phyloP scores from a whole-genome alignment of 2,113 vertebrate genomes.

The Macrotus californicus region DNA sequence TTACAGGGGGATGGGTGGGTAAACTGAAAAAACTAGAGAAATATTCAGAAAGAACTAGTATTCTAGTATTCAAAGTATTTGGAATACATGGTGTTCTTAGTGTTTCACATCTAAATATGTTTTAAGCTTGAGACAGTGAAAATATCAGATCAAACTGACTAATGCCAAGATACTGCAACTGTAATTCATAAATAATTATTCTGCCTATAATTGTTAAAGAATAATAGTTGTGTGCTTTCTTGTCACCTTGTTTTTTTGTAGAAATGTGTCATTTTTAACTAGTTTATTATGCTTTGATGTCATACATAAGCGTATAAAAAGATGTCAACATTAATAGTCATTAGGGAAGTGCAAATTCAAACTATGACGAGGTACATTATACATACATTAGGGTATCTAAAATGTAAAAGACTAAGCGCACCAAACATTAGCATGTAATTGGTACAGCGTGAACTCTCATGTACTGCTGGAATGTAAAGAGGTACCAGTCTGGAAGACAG shows the following conservation, averaged over 20 bases:
- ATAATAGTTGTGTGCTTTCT: neutral
- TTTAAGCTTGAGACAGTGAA: neutral
- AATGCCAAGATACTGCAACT: neutral
- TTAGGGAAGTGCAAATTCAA: neutral
- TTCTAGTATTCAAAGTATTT: neutral
- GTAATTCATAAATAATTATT: neutral
- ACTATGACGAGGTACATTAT: neutral
- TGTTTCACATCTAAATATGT: neutral
- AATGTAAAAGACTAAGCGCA: neutral
- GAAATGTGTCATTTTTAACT: neutral
- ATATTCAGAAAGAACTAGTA: neutral
- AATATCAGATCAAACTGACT: neutral
- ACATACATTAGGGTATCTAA: neutral
- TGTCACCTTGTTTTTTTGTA: neutral
- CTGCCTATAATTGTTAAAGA: neutral
- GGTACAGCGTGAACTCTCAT: neutral
- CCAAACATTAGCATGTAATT: neutral
- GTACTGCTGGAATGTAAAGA: neutral
- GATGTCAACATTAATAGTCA: neutral
- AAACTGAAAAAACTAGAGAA: neutral
- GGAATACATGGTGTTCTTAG: neutral
- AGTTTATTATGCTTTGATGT: neutral
- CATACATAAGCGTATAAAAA: neutral
- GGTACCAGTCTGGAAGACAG: neutral
- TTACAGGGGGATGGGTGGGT: rapidly evolving